A percentile compares a stretch with the other conserved stretches of the same genome.
phyloP scores from a whole-genome alignment of 2,113 vertebrate species.

The Saccopteryx bilineata region DNA sequence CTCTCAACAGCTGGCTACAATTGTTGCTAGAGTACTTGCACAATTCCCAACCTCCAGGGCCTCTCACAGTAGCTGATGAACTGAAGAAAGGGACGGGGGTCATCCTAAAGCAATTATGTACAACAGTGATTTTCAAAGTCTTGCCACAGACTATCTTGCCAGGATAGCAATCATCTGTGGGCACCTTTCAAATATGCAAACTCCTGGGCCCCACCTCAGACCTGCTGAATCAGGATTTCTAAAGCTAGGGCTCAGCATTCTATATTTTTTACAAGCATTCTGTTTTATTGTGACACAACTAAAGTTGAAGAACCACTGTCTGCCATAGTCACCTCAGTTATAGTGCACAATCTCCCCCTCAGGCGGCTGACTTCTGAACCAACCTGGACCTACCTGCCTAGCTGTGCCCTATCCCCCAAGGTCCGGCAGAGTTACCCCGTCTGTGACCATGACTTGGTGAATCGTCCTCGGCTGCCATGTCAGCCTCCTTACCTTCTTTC shows the following conservation, averaged over 20 bases:
- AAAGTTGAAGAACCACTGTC: background rate
- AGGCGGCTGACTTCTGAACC: slow-evolving; percentile 19
- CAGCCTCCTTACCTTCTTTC: background rate
- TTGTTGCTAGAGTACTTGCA: background rate
- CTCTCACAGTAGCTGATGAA: background rate
- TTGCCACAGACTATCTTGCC: background rate
- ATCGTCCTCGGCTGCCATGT: background rate
- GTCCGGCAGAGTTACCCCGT: background rate
- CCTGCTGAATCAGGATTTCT: background rate
- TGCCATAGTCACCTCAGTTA: background rate
- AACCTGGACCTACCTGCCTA: background rate
- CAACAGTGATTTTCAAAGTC: slow-evolving; percentile 3
- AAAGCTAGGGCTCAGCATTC: background rate
- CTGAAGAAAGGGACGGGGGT: background rate
- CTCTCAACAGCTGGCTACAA: background rate
- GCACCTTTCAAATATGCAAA: background rate
- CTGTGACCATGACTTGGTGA: background rate
- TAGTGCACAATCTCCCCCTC: background rate
- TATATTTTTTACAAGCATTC: background rate
- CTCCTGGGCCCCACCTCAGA: background rate
- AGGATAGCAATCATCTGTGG: background rate
- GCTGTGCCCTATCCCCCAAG: background rate
- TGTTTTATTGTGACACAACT: background rate
- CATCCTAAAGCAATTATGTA: background rate
- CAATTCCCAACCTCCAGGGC: background rate